Evolutionary conservation across 2,797 vertebrate species (phyloP), one percentile per base, ranked within the genome.

Genomic region (Gila robusta): DNA sequence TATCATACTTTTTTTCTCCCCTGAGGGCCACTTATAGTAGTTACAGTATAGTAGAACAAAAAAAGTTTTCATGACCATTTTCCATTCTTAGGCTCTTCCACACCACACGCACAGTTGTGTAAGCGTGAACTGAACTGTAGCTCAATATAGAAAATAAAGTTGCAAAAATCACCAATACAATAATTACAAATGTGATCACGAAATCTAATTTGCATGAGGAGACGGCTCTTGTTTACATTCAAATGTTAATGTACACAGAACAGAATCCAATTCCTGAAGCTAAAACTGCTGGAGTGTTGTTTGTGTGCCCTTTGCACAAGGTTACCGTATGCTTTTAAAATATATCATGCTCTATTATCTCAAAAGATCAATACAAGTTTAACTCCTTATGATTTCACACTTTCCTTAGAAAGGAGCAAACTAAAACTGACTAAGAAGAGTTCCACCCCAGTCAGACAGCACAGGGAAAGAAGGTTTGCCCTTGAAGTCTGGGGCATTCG

Each of bases 401-500:
- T 64, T 77, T 80, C 2, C 26, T 64, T 28, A 6, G 26, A 67
- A 66, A 28, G 6, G 5, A 47, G 14, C 8, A 21, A 14, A 35
- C 6, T 67, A 35, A 52, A 37, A 47, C 26, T 4, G 49, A 49
- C n/a, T 41, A n/a, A 67, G 14, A 17, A 26, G 35, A 4, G 17
- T 56, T 84, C 10, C 17, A 41, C 26, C 23, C 21, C 17, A 70
- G 54, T 39, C 26, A 11, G 72, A 37, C 70, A 52, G 66, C 66
- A 66, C 35, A 47, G 81, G 79, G 10, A 62, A 28, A 74, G 10
- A 49, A 23, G 66, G 47, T 62, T 66, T 70, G 77, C 52, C 88
- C 85, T 87, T 86, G 85, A 80, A 86, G 72, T 83, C 64, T 82
- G 74, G 81, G 81, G 78, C 76, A 81, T 32, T 17, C 32, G 32